Conservation (phyloP, 1,140 invertebrate species). For the Drosophila kepulauana region DNA sequence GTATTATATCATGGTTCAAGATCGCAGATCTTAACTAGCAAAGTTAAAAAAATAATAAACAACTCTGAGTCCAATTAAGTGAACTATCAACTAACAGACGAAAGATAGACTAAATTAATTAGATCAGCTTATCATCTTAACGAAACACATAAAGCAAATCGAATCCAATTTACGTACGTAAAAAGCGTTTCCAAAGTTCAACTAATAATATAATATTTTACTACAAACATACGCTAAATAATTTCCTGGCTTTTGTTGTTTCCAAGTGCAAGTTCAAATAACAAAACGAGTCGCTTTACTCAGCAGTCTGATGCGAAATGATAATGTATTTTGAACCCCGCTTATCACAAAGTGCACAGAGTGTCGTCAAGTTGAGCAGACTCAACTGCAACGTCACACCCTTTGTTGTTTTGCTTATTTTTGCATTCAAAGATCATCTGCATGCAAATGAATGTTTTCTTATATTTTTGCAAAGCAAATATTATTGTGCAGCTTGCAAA, state of each 20-base stretch:
- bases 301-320: background rate
- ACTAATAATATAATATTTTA: background rate
- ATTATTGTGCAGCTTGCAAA: conserved; percentile 30
- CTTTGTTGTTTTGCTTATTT: conserved; percentile 6
- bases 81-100: background rate
- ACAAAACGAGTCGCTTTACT: background rate
- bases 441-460: conserved; percentile 33
- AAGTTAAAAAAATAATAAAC: conserved; percentile 23
- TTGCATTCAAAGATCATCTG: conserved; percentile 7
- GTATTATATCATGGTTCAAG: conserved; percentile 21
- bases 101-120: background rate
- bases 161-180: background rate
- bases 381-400: background rate
- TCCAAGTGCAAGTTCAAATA: background rate
- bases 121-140: background rate
- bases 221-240: background rate
- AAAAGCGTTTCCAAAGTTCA: background rate
- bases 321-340: background rate
- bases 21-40: conserved; percentile 21
- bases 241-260: background rate
- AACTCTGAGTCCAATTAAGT: conserved; percentile 30
- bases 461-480: conserved; percentile 37
- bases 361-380: background rate
- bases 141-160: background rate
- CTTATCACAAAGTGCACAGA: background rate